A percentile compares a stretch with the other conserved stretches of the same genome.
These are phyloP conservation scores for Megalonaias nervosa DNA, from an alignment of 1,140 invertebrate genomes.

Conservation along the genomic window DNA sequence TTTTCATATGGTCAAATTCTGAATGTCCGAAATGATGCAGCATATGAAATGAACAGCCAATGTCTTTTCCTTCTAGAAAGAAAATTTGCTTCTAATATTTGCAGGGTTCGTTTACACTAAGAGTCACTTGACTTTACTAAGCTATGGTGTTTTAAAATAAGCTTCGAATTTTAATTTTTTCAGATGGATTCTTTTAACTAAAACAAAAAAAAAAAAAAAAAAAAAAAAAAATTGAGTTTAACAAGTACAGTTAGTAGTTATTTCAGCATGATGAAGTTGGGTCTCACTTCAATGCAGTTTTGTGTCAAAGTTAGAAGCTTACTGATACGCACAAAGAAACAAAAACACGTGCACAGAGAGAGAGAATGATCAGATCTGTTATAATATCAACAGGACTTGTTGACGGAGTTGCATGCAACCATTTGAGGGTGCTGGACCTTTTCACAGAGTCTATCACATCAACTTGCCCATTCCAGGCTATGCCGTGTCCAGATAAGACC, in stretches of 20 bases:
- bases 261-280: not conserved
- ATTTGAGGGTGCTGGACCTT: conserved; percentile 86
- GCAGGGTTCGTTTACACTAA: not conserved
- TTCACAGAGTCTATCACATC: conserved; percentile 88
- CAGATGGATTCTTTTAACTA: not conserved
- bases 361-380: not conserved
- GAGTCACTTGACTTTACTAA: too few relatives aligned
- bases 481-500: conserved; percentile 75
- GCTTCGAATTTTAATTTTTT: too few relatives aligned
- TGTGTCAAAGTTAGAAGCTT: not conserved
- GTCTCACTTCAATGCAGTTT: not conserved
- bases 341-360: not conserved
- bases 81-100: not conserved
- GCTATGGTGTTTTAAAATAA: too few relatives aligned
- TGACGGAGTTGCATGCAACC: conserved; percentile 82
- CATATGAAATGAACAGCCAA: too few relatives aligned
- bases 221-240: too few relatives aligned
- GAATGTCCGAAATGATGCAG: too few relatives aligned
- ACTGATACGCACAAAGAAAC: not conserved
- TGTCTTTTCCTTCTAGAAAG: not conserved
- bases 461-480: conserved; percentile 81
- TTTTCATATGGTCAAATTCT: too few relatives aligned
- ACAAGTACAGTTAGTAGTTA: not conserved
- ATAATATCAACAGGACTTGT: conserved; percentile 39
- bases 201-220: too few relatives aligned